Conservation (phyloP, 1,140 invertebrate species). For the Oreohelix idahoensis region DNA sequence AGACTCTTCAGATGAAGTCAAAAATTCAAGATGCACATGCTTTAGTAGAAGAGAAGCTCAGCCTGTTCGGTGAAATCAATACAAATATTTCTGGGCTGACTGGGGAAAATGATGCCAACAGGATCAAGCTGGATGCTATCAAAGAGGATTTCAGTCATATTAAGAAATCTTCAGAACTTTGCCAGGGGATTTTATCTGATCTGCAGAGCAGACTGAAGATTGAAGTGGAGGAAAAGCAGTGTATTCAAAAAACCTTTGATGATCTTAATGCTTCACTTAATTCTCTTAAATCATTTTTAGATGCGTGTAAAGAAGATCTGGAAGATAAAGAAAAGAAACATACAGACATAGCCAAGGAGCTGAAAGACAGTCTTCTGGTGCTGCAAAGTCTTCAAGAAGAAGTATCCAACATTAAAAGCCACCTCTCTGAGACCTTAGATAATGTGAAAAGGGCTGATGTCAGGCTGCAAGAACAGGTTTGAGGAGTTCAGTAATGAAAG, state of each 20-base stretch:
- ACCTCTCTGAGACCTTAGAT: not conserved
- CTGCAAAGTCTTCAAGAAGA: conserved; percentile 16
- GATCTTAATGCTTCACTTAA: conserved; percentile 16
- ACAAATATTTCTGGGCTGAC: not conserved
- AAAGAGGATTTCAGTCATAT: conserved; percentile 19
- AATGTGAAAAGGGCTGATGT: not conserved
- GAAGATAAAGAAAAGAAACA: conserved; percentile 25
- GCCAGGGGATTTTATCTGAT: not conserved
- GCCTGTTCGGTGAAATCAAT: not conserved
- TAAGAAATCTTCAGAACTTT: not conserved
- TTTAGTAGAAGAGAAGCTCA: conserved; percentile 27
- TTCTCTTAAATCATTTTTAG: not conserved
- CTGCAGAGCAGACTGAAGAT: not conserved
- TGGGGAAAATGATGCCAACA: not conserved
- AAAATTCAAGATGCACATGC: conserved; percentile 36
- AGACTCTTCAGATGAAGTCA: conserved; percentile 21
- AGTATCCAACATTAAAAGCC: not conserved
- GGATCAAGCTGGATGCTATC: not conserved
- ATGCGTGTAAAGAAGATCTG: conserved; percentile 36
- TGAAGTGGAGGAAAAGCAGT: conserved; percentile 34
- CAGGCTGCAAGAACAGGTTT: conserved; percentile 6
- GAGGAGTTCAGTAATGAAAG: not conserved
- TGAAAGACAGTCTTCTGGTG: conserved; percentile 13
- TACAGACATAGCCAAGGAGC: conserved; percentile 3
- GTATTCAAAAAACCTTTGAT: conserved; percentile 39